These are phyloP conservation scores for Unio delphinus DNA, from an alignment of 2,888 invertebrate genomes.

Conservation along the genomic window DNA sequence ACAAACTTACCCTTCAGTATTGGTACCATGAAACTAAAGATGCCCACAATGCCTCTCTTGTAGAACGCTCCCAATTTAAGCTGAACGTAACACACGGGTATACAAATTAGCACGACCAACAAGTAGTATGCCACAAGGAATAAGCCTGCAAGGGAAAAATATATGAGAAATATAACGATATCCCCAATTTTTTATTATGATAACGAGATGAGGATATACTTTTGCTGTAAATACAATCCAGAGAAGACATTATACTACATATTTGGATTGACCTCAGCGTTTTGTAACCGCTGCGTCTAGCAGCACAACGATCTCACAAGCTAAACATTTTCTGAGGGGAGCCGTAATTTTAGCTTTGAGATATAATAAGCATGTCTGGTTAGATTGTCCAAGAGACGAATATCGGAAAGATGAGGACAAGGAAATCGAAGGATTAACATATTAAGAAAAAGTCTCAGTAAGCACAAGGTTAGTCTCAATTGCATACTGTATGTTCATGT, in stretches of 20 bases:
- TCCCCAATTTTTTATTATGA: neutral
- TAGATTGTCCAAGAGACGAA: no score
- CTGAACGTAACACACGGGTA: constrained; percentile 64
- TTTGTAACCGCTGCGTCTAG: no score
- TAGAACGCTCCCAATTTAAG: constrained; percentile 62
- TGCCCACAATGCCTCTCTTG: constrained; percentile 56
- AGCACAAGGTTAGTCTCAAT: no score
- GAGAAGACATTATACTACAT: constrained; percentile 1
- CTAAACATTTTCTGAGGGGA: no score
- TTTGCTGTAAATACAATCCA: neutral
- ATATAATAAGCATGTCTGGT: no score
- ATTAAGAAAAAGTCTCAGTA: no score
- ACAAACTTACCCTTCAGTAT: constrained; percentile 58
- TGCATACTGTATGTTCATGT: no score
- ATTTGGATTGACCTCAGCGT: neutral
- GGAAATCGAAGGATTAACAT: no score
- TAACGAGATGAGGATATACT: neutral
- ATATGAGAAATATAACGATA: no score
- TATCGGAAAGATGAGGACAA: no score
- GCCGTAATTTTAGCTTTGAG: no score
- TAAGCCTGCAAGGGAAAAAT: constrained; percentile 48
- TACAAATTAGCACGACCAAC: constrained; percentile 57
- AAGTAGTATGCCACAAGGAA: constrained; percentile 64
- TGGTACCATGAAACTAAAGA: constrained; percentile 60
- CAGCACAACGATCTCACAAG: no score